phyloP scores from a whole-genome alignment of 2,113 vertebrate species.

The Heloderma charlesbogerti region DNA sequence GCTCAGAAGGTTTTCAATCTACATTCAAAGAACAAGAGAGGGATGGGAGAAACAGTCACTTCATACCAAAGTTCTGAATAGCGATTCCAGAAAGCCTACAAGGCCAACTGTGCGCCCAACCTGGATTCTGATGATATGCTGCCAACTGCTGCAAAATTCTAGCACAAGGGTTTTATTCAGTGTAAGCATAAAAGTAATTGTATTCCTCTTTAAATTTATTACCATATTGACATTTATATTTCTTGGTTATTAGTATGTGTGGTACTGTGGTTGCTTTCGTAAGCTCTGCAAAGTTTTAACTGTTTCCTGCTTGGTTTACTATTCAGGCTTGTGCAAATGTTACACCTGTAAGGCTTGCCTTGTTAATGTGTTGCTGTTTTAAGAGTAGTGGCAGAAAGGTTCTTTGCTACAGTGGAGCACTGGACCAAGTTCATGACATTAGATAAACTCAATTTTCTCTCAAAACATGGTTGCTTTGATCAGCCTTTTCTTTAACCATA shows the following conservation, averaged over 20 bases:
- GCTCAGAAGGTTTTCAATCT: neutral
- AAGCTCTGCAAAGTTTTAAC: constrained; percentile 55
- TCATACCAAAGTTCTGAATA: constrained; percentile 13
- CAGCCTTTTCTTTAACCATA: constrained; percentile 5
- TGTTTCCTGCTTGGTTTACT: constrained; percentile 49
- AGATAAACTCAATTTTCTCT: neutral
- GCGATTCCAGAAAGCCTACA: neutral
- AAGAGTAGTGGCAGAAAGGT: neutral
- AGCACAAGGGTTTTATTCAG: constrained; percentile 60
- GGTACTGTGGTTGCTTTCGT: constrained; percentile 43
- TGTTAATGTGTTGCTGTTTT: constrained; percentile 6
- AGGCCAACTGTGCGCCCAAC: constrained; percentile 39
- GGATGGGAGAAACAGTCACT: neutral
- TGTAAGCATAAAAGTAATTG: constrained; percentile 61
- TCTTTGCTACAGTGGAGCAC: neutral
- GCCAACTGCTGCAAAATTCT: constrained; percentile 62
- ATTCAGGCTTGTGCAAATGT: constrained; percentile 16
- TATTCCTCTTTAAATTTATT: constrained; percentile 57
- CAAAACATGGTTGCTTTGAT: neutral
- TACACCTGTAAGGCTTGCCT: neutral
- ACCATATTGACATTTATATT: constrained; percentile 63
- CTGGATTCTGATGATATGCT: constrained; percentile 37
- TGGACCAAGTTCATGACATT: neutral
- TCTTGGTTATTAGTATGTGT: constrained; percentile 44
- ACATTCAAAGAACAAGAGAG: neutral